Percentiles rank a stretch among this genome's conserved stretches.
These are phyloP conservation scores for Pipistrellus pipistrellus DNA, from an alignment of 2,797 vertebrate genomes.

Conservation along the genomic window DNA sequence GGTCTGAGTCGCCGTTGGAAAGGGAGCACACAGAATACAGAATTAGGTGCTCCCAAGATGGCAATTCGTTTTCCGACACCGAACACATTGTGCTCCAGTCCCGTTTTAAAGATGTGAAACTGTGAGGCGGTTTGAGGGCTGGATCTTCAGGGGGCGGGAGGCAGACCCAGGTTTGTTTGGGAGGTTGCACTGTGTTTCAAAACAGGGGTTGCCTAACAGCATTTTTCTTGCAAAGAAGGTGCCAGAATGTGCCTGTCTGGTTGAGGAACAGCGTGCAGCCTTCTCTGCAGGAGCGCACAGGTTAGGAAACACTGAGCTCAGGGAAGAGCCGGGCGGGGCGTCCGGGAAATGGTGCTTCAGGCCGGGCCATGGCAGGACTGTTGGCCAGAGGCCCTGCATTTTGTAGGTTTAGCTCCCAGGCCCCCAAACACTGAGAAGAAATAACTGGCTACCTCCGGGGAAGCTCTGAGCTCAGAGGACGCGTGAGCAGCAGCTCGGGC, in stretches of 20 bases:
- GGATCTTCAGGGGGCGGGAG: not conserved
- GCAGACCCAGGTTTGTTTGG: not conserved
- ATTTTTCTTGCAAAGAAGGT: conserved; percentile 66
- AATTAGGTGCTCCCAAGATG: not conserved
- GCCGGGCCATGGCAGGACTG: not conserved
- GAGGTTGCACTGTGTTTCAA: conserved; percentile 64
- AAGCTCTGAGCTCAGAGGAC: not conserved
- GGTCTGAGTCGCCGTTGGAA: not conserved
- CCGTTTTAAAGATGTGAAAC: not conserved
- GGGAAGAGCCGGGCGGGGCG: not conserved
- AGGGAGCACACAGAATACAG: not conserved
- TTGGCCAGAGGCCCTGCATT: not conserved
- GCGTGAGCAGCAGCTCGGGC: not conserved
- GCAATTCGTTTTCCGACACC: not conserved
- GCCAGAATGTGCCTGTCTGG: conserved; percentile 58
- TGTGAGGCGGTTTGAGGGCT: not conserved
- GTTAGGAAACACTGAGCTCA: conserved; percentile 75
- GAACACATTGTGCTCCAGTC: not conserved
- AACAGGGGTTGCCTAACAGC: conserved; percentile 78
- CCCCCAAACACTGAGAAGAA: not conserved
- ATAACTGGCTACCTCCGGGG: not conserved
- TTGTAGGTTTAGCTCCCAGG: not conserved
- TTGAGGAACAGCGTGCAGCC: conserved; percentile 76
- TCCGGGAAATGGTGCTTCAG: not conserved
- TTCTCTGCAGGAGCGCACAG: conserved; percentile 27